Evolutionary conservation across 2,797 vertebrate genomes (phyloP), one percentile per base, ranked within the genome.

Genomic region (Cuniculus paca): DNA sequence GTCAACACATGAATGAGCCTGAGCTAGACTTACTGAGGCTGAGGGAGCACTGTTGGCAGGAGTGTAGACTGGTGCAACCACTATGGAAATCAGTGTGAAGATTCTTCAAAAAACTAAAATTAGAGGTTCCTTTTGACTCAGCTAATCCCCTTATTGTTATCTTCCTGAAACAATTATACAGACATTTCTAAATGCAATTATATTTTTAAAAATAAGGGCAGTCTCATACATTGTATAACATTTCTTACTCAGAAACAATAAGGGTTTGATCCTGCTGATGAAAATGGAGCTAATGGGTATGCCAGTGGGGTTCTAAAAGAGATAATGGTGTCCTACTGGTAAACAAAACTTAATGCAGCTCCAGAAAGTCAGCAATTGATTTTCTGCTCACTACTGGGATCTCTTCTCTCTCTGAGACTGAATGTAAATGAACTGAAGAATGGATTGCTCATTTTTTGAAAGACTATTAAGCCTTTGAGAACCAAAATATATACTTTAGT

Each of bases 341-440:
- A 94, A 94, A 42, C 94, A 95, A 96, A 97, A 95, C 36, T 90
- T 97, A 97, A 89, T 86, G 54, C 39, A 96, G 61, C 90, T 94
- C 77, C 82, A 84, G 92, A 97, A 96, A 88, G 91, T 90, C 82
- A 94, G 81, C 83, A 86, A 97, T 97, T 97, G 97, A 97, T 97
- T 97, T 96, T 96, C 68, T 88, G 36, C 90, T 94, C 83, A 96
- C 83, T 85, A 61, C 28, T 85, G 39, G 58, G 52, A 91, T 94
- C 36, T 34, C 34, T 85, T 95, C 39, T 88, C 82, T 88, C 24
- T 52, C 31, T 24, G 54, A 95, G 82, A 91, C 42, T 74, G 84
- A 96, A 97, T 84, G 42, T 82, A 95, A 93, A 74, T 52, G 79
- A 39, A 93, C 72, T 83, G 13, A 94, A 91, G 50, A 94, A 36